Percentiles rank a stretch among this genome's conserved stretches.
Conservation (phyloP, 2,888 invertebrate species). For the Leptopilina syphax region DNA sequence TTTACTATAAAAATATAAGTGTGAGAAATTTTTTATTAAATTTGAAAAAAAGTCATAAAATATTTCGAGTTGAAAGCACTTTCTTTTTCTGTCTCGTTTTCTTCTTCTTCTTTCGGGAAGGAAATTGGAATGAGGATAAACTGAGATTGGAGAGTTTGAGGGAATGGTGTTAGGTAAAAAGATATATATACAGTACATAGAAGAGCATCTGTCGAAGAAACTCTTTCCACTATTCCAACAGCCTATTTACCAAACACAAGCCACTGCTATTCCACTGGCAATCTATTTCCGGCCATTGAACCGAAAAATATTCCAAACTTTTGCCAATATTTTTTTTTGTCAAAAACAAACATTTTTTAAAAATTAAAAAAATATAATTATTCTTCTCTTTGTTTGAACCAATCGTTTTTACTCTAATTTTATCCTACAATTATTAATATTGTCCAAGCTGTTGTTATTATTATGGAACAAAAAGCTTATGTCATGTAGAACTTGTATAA, state of each 20-base stretch:
- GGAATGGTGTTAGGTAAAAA: slow-evolving; percentile 53
- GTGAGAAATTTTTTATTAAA: too few species aligned
- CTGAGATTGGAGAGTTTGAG: slow-evolving; percentile 54
- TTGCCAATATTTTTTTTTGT: neutral
- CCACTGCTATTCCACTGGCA: slow-evolving; percentile 19
- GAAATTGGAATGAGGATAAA: slow-evolving; percentile 63
- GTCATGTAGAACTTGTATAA: neutral
- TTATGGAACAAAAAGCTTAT: neutral
- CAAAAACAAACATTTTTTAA: too few species aligned
- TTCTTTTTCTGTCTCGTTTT: neutral
- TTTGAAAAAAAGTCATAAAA: too few species aligned
- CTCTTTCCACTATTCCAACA: slow-evolving; percentile 15
- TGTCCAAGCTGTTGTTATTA: neutral
- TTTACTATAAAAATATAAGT: too few species aligned
- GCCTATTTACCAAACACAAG: slow-evolving; percentile 25
- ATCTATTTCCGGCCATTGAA: slow-evolving; percentile 29
- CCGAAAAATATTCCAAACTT: neutral
- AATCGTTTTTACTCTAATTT: neutral
- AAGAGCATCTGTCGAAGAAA: slow-evolving; percentile 32
- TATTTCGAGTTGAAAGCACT: too few species aligned
- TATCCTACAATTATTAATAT: neutral
- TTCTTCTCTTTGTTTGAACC: neutral
- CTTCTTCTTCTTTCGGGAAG: slow-evolving; percentile 12
- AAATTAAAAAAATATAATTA: too few species aligned
- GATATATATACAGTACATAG: slow-evolving; percentile 33